A percentile compares a stretch with the other conserved stretches of the same genome.
phyloP scores from a whole-genome alignment of 2,113 vertebrate species.

The Montifringilla adamsi region DNA sequence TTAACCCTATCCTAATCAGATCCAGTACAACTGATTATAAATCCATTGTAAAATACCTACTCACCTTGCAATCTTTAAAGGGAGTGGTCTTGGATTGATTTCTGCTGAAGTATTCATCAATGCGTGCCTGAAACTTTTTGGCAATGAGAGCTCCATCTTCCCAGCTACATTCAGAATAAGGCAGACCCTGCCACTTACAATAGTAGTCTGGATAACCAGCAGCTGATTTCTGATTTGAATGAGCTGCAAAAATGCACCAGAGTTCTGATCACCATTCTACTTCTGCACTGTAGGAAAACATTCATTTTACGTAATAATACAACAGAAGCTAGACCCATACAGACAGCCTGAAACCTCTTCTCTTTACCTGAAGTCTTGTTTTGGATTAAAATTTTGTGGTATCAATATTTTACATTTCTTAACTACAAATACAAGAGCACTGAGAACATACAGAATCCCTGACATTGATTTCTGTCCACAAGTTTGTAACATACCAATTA shows the following conservation, averaged over 20 bases:
- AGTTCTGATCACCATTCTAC: neutral
- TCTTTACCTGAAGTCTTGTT: neutral
- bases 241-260: constrained; percentile 76
- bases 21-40: neutral
- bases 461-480: neutral
- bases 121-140: constrained; percentile 91
- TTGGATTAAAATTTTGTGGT: neutral
- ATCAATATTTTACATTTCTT: neutral
- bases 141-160: constrained; percentile 94
- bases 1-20: neutral
- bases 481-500: constrained; percentile 84
- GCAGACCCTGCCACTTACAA: constrained; percentile 97
- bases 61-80: constrained; percentile 94
- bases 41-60: neutral
- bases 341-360: neutral
- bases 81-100: constrained; percentile 96
- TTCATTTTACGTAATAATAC: neutral
- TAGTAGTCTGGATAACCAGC: constrained; percentile 97
- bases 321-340: neutral
- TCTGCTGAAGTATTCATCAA: constrained; percentile 92
- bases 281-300: neutral
- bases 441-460: neutral
- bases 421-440: neutral
- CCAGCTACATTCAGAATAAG: constrained; percentile 98
- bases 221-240: constrained; percentile 97